Conservation (phyloP, 2,888 invertebrate genomes). For the Globia sparganii region DNA sequence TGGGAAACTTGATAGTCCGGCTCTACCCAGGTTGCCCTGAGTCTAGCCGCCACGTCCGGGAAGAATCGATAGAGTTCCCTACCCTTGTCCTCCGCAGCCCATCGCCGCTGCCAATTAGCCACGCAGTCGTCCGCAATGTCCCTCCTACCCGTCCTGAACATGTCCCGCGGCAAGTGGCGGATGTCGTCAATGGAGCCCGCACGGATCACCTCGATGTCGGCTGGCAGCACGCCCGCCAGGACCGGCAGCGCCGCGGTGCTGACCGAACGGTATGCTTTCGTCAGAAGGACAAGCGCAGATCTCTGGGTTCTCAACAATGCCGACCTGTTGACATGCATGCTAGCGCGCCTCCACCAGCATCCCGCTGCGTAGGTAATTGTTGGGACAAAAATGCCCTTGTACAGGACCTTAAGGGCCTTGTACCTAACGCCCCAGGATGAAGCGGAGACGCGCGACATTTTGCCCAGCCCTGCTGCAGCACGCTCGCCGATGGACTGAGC, state of each 20-base stretch:
- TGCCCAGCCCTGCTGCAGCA: conserved; percentile 59
- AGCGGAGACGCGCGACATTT: conserved; percentile 49
- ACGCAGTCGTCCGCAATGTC: background rate
- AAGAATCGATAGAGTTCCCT: conserved; percentile 61
- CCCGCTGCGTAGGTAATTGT: background rate
- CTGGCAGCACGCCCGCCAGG: conserved; percentile 47
- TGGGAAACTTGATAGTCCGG: conserved; percentile 62
- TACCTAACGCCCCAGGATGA: conserved; percentile 16
- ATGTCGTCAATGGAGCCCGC: conserved; percentile 28
- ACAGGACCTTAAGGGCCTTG: conserved; percentile 32
- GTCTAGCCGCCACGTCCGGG: conserved; percentile 57
- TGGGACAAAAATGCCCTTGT: background rate
- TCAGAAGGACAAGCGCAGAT: conserved; percentile 27
- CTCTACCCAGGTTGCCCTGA: conserved; percentile 52
- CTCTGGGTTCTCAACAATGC: conserved; percentile 7
- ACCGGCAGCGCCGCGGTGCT: conserved; percentile 44
- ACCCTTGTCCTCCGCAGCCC: conserved; percentile 47
- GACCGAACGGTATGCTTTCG: conserved; percentile 45
- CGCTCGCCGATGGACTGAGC: no score
- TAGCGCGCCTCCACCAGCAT: no score
- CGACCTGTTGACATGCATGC: background rate
- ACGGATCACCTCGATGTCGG: conserved; percentile 50
- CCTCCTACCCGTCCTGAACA: background rate
- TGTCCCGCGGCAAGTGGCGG: background rate
- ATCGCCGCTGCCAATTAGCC: conserved; percentile 55